Evolutionary conservation across 2,797 vertebrate genomes (phyloP), one percentile per base, ranked within the genome.

Genomic region (Acrossocheilus fasciatus): DNA sequence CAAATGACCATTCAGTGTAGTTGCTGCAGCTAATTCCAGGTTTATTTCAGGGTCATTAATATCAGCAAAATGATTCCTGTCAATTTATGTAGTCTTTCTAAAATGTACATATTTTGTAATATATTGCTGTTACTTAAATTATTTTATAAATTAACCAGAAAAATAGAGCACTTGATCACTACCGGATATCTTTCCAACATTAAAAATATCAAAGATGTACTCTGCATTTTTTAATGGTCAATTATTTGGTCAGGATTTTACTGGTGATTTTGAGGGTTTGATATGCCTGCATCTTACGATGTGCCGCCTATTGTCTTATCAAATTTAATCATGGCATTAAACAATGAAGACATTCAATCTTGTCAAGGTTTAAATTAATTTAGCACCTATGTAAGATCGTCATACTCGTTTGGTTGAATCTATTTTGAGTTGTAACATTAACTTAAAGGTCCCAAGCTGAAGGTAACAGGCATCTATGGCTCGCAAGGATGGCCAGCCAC

Each of bases 41-140:
- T 50, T 81, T 1, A 84, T 82, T 83, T 79, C 69, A 87, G 41
- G 50, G 72, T 82, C 47, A 85, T 36, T 45, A n/a, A 59, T 54
- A 64, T 75, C 52, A 83, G 11, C 52, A 47, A 54, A 78, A 54
- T 81, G 59, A 84, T 89, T 89, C 81, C 54, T 84, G 82, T 57
- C 23, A 64, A 77, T 64, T 85, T 75, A 69, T 83, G 83, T 82
- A 47, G 74, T 85, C 66, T 75, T 85, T 75, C 80, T 70, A 68
- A 85, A 79, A 86, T 90, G 85, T 85, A 68, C 0, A 85, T 93
- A 91, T 92, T 91, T 92, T 97, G 94, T 97, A 97, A 93, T 94
- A 93, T 95, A 93, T 93, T 91, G 93, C 47, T 83, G 91, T 92
- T 89, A 90, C 91, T 91, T 91, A 94, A 94, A 92, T 93, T 95